A percentile compares a stretch with the other conserved stretches of the same genome.
phyloP scores from a whole-genome alignment of 2,888 invertebrate genomes.

The Gnatocerus cornutus region DNA sequence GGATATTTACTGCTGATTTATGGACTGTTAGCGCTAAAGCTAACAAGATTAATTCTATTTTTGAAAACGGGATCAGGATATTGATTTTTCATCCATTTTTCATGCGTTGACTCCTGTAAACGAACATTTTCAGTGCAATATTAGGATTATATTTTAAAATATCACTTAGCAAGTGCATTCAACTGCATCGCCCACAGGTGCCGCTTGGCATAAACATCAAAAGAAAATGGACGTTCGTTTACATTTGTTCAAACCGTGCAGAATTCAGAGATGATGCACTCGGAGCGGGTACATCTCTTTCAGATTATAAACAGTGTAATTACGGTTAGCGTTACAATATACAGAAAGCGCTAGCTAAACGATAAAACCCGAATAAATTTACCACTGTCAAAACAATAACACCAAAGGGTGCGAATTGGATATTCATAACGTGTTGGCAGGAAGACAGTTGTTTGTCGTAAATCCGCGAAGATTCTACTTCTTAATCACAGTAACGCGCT shows the following conservation, averaged over 20 bases:
- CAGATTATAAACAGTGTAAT: conserved; percentile 39
- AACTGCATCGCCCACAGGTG: conserved; percentile 51
- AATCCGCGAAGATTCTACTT: neutral
- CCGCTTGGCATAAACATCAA: conserved; percentile 50
- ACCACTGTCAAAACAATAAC: conserved; percentile 3
- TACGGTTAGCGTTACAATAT: conserved; percentile 34
- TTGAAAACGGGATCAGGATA: no score
- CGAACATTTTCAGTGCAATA: conserved; percentile 13
- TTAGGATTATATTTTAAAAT: conserved; percentile 44
- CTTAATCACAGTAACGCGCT: neutral
- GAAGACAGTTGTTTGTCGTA: neutral
- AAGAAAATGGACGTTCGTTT: conserved; percentile 47
- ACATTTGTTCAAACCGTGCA: conserved; percentile 32
- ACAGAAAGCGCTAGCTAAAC: conserved; percentile 26
- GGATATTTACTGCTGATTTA: neutral
- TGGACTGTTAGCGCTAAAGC: no score
- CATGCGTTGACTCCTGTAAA: no score
- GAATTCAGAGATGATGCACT: conserved; percentile 31
- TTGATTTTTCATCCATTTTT: no score
- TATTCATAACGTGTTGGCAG: neutral
- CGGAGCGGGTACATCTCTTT: conserved; percentile 5
- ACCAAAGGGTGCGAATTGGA: neutral
- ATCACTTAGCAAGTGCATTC: conserved; percentile 48
- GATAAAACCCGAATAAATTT: neutral
- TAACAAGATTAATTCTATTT: no score